Conservation (phyloP, 1,140 invertebrate species). For the Drosophila yakuba region DNA sequence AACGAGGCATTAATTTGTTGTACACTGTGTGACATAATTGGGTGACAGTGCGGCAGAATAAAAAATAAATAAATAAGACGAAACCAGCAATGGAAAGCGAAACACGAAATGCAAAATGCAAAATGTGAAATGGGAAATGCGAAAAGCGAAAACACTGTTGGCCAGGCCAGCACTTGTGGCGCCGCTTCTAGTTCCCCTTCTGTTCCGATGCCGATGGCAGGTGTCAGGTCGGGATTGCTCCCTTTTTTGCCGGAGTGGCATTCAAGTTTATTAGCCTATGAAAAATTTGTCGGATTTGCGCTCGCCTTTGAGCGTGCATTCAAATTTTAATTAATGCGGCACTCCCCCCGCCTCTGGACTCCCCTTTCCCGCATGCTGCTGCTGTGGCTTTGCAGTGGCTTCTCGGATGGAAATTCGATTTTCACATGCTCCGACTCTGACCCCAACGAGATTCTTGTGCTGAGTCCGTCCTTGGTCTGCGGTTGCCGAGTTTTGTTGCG, state of each 20-base stretch:
- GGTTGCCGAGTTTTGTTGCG: constrained; percentile 58
- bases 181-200: constrained; percentile 20
- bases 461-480: constrained; percentile 43
- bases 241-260: constrained; percentile 62
- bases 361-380: background rate
- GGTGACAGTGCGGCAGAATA: constrained; percentile 80
- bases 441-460: constrained; percentile 66
- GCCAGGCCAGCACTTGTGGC: constrained; percentile 53
- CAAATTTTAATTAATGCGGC: constrained; percentile 81
- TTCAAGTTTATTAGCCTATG: constrained; percentile 83
- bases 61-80: constrained; percentile 49
- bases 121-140: background rate
- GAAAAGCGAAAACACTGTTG: constrained; percentile 69
- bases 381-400: constrained; percentile 9
- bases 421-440: constrained; percentile 39
- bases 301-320: constrained; percentile 74
- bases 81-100: constrained; percentile 1
- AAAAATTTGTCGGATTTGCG: constrained; percentile 80
- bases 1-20: constrained; percentile 84
- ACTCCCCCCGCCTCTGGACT: background rate
- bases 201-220: constrained; percentile 22
- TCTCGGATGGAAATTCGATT: constrained; percentile 52
- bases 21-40: constrained; percentile 83
- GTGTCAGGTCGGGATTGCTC: constrained; percentile 38
- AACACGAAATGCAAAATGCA: background rate